A percentile compares a stretch with the other conserved stretches of the same genome.
These are phyloP conservation scores for Gasterosteus aculeatus DNA, from an alignment of 2,113 vertebrate species.

Conservation along the genomic window DNA sequence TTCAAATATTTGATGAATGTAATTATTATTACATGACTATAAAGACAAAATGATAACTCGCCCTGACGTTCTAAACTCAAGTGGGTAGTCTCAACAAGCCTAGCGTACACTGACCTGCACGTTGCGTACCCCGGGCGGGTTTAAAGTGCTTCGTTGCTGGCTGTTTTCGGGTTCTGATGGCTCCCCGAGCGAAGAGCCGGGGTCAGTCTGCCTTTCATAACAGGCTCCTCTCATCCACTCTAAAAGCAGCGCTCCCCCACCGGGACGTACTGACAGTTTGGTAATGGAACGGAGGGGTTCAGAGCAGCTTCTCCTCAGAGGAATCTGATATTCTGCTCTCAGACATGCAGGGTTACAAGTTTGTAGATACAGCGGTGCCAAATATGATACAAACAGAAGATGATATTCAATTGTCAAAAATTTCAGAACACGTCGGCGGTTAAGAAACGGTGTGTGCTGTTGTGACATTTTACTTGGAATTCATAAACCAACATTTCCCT, in stretches of 20 bases:
- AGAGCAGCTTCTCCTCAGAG: conserved; percentile 48
- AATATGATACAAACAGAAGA: conserved; percentile 19
- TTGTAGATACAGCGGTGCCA: conserved; percentile 15
- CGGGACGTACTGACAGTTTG: conserved; percentile 54
- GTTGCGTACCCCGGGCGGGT: conserved; percentile 11
- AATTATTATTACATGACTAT: not conserved
- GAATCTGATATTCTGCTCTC: conserved; percentile 46
- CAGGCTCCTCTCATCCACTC: conserved; percentile 50
- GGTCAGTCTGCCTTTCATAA: conserved; percentile 52
- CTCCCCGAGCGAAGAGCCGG: conserved; percentile 37
- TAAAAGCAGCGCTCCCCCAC: conserved; percentile 57
- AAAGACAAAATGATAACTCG: not conserved
- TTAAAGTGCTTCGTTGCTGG: conserved; percentile 26
- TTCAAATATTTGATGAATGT: not conserved
- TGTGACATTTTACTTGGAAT: not conserved
- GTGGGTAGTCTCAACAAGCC: conserved; percentile 1
- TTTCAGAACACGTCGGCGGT: not conserved
- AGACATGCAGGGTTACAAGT: conserved; percentile 11
- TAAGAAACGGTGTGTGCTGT: not conserved
- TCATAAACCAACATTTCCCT: too few relatives aligned
- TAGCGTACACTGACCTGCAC: conserved; percentile 21
- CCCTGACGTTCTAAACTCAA: not conserved
- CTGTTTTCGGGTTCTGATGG: conserved; percentile 35
- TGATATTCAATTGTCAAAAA: not conserved
- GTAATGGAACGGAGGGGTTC: conserved; percentile 58